Percentiles rank a stretch among this genome's conserved stretches.
Conservation (phyloP, 2,797 vertebrate species). For the Chelmon rostratus region DNA sequence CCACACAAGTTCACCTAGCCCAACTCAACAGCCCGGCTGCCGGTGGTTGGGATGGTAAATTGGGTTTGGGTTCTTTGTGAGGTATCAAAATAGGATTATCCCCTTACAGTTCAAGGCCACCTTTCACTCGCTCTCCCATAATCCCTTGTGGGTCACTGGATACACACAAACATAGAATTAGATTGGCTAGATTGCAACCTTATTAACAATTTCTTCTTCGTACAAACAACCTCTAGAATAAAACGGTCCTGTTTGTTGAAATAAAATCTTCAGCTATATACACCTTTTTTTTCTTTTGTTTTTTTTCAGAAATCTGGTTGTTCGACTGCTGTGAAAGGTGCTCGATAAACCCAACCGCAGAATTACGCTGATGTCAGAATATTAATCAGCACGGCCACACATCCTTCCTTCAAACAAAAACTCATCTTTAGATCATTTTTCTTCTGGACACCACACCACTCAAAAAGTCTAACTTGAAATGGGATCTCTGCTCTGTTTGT, state of each 20-base stretch:
- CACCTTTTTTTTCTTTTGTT: background rate
- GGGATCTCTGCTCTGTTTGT: slow-evolving; percentile 39
- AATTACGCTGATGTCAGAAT: background rate
- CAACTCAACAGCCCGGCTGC: slow-evolving; percentile 51
- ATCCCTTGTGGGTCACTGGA: slow-evolving; percentile 83
- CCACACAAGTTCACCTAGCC: slow-evolving; percentile 42
- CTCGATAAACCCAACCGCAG: background rate
- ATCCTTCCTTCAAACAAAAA: background rate
- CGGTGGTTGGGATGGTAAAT: slow-evolving; percentile 65
- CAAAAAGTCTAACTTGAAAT: slow-evolving; percentile 5
- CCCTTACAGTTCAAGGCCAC: slow-evolving; percentile 82
- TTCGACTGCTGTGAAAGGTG: background rate
- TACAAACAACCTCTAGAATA: background rate
- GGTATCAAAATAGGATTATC: slow-evolving; percentile 83
- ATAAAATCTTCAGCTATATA: background rate
- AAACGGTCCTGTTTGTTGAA: no score
- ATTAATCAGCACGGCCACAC: background rate
- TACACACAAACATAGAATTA: slow-evolving; percentile 72
- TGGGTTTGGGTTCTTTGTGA: slow-evolving; percentile 72
- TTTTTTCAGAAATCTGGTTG: background rate
- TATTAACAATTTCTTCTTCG: slow-evolving; percentile 7
- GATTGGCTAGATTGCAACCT: slow-evolving; percentile 44
- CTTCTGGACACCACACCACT: background rate
- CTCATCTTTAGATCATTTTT: background rate
- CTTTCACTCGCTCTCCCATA: slow-evolving; percentile 77